A percentile compares a stretch with the other conserved stretches of the same genome.
Evolutionary conservation across 1,140 invertebrate species (phyloP).

Genomic region (Drosophila bipectinata): DNA sequence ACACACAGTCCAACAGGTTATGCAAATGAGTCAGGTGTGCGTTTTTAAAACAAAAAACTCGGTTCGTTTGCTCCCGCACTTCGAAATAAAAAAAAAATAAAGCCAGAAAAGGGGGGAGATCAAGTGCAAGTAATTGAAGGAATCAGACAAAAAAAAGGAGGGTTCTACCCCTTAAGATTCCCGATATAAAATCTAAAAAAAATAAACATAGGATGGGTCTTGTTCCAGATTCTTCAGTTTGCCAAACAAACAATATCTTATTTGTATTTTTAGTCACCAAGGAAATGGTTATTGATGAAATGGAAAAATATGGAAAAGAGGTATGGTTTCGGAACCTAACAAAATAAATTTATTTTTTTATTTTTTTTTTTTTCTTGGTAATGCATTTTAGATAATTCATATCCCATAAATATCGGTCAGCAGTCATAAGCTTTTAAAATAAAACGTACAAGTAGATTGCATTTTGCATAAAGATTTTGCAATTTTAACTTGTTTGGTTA

Average conservation of each 20-base stretch:
- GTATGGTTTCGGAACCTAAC: background rate
- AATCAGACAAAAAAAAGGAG: no score
- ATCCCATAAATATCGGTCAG: background rate
- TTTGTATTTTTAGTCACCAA: background rate
- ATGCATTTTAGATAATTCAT: no score
- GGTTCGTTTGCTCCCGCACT: background rate
- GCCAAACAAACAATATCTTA: no score
- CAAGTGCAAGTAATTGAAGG: constrained; percentile 2
- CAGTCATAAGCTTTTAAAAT: background rate
- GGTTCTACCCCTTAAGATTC: no score
- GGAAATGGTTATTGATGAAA: background rate
- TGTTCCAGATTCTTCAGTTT: no score
- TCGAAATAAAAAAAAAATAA: background rate
- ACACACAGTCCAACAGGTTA: constrained; percentile 67
- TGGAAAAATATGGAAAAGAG: background rate
- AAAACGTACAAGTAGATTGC: background rate
- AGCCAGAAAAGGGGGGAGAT: background rate
- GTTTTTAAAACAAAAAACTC: background rate
- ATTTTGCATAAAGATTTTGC: constrained; percentile 3
- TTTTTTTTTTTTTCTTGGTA: background rate
- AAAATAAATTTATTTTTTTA: background rate
- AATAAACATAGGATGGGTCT: background rate
- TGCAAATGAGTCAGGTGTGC: constrained; percentile 71
- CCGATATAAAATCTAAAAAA: background rate
- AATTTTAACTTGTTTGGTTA: background rate